Percentiles rank a stretch among this genome's conserved stretches.
These are phyloP conservation scores for Syngnathus floridae DNA, from an alignment of 2,113 vertebrate species.

Conservation along the genomic window DNA sequence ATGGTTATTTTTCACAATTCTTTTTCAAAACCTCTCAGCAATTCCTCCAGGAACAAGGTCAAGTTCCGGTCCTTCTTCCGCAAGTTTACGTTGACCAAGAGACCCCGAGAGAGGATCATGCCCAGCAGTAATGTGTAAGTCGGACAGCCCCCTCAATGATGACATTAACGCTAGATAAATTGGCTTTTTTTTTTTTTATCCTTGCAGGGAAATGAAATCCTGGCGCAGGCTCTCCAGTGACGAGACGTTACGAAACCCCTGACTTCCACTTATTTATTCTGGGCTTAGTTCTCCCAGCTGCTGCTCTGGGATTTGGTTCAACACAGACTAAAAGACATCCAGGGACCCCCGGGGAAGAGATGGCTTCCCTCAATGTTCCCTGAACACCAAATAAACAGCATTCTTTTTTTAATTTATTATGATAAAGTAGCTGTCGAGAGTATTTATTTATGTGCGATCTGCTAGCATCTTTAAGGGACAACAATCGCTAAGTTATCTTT, in stretches of 20 bases:
- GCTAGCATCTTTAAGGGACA: neutral
- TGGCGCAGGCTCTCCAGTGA: slow-evolving; percentile 4
- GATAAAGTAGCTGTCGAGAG: neutral
- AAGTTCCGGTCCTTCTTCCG: neutral
- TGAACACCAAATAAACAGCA: neutral
- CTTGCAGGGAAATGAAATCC: slow-evolving; percentile 5
- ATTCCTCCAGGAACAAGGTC: neutral
- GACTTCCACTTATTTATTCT: neutral
- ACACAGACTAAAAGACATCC: neutral
- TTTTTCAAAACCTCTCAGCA: no score
- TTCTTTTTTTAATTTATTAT: neutral
- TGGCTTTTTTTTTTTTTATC: neutral
- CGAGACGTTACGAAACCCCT: neutral
- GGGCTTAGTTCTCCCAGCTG: neutral
- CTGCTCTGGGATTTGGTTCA: slow-evolving; percentile 1
- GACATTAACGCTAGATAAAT: no score
- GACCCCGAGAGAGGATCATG: neutral
- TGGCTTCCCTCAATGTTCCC: neutral
- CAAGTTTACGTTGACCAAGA: neutral
- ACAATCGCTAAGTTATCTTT: neutral
- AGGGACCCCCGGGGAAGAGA: neutral
- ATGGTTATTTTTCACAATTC: no score
- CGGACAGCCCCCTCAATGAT: neutral
- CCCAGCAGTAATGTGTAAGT: slow-evolving; percentile 3
- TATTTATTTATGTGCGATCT: no score